Evolutionary conservation across 2,797 vertebrate genomes (phyloP).

Genomic region (Rhadinocentrus ornatus): DNA sequence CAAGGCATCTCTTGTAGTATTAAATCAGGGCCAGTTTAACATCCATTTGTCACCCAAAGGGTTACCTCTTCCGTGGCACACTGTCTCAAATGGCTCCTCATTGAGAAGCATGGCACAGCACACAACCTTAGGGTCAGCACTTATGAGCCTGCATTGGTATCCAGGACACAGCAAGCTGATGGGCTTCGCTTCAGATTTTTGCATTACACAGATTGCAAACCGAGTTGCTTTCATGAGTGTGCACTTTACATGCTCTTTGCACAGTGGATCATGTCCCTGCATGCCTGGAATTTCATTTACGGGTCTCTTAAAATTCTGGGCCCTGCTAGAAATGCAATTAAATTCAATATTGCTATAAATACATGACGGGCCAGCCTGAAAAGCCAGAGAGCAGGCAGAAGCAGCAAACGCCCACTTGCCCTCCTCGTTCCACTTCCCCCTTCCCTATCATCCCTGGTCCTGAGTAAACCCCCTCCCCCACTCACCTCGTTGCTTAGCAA

Average conservation of each 20-base stretch:
- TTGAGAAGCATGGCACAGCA: constrained; percentile 30
- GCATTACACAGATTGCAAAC: constrained; percentile 43
- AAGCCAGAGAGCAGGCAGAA: constrained; percentile 41
- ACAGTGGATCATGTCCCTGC: constrained; percentile 42
- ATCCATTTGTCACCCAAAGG: constrained; percentile 27
- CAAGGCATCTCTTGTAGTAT: constrained; percentile 13
- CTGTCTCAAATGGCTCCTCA: constrained; percentile 32
- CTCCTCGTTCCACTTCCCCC: constrained; percentile 26
- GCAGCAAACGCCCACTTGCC: constrained; percentile 31
- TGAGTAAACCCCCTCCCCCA: constrained; percentile 15
- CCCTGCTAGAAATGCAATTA: constrained; percentile 64
- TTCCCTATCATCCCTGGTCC: constrained; percentile 51
- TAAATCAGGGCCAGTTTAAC: constrained; percentile 35
- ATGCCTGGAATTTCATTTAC: constrained; percentile 62
- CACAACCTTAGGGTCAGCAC: constrained; percentile 44
- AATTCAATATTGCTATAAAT: constrained; percentile 72
- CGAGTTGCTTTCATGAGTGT: constrained; percentile 44
- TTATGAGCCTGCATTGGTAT: constrained; percentile 33
- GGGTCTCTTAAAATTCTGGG: constrained; percentile 62
- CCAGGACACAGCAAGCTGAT: constrained; percentile 38
- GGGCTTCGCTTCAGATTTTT: constrained; percentile 33
- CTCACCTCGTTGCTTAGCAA: constrained; percentile 32
- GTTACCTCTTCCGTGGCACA: constrained; percentile 18
- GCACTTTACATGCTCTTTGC: constrained; percentile 45
- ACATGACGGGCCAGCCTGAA: constrained; percentile 49